phyloP scores from a whole-genome alignment of 2,797 vertebrate species.

The Chiroxiphia lanceolata region DNA sequence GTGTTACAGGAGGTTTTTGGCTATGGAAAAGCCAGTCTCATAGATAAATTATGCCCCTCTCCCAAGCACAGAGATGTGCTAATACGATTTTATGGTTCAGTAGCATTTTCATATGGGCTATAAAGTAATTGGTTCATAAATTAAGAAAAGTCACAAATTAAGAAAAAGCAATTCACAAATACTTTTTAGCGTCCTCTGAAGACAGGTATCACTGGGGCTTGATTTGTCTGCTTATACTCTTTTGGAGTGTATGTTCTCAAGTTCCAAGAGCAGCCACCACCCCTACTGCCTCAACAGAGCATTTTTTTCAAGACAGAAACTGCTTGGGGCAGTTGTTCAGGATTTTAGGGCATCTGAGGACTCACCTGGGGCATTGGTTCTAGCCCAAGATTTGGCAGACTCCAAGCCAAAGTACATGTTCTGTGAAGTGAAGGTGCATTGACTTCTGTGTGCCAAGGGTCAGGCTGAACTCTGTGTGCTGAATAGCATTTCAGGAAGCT shows the following conservation, averaged over 20 bases:
- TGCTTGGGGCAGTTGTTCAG: not conserved
- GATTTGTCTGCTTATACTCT: not conserved
- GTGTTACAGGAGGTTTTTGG: not conserved
- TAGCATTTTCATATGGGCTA: not conserved
- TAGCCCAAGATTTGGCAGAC: not conserved
- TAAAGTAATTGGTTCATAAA: not conserved
- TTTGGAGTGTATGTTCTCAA: not conserved
- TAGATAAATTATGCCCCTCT: not conserved
- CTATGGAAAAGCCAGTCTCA: not conserved
- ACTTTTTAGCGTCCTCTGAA: not conserved
- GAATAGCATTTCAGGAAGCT: not conserved
- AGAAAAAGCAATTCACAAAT: not conserved
- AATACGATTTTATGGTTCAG: not conserved
- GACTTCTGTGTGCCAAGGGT: not conserved
- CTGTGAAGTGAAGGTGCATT: not conserved
- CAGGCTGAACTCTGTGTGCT: not conserved
- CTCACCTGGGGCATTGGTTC: not conserved
- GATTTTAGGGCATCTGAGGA: not conserved
- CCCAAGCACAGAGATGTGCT: not conserved
- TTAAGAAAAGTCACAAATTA: not conserved
- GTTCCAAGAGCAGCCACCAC: not conserved
- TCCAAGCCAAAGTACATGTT: fast-evolving
- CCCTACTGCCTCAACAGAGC: not conserved
- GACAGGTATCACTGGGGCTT: not conserved
- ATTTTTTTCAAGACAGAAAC: not conserved